These are phyloP conservation scores for Isotomurus palustris DNA, from an alignment of 2,888 invertebrate species.

Conservation along the genomic window DNA sequence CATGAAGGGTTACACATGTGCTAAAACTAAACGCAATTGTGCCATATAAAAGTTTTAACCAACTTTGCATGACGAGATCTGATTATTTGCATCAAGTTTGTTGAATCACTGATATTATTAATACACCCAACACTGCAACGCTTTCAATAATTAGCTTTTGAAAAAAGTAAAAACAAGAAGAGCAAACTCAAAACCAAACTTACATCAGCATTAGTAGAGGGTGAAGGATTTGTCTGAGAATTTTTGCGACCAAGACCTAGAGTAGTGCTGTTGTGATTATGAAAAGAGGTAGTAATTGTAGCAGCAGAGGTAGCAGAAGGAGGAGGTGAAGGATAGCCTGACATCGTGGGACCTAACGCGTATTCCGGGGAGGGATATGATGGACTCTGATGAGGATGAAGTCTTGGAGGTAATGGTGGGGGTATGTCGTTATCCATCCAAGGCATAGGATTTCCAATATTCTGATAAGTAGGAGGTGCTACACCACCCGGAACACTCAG, in stretches of 20 bases:
- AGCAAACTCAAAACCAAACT: too few species aligned
- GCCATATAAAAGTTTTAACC: too few species aligned
- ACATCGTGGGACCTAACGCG: conserved; percentile 25
- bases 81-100: too few species aligned
- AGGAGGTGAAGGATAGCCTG: conserved; percentile 21
- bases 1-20: too few species aligned
- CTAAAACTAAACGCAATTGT: too few species aligned
- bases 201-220: conserved; percentile 36
- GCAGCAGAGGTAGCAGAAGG: conserved; percentile 22
- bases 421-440: conserved; percentile 27
- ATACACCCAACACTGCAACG: too few species aligned
- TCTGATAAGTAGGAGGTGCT: conserved; percentile 26
- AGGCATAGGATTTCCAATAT: conserved; percentile 19
- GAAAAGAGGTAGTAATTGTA: conserved; percentile 36
- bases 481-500: conserved; percentile 33
- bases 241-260: conserved; percentile 30
- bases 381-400: conserved; percentile 18
- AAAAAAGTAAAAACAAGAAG: too few species aligned
- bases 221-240: conserved; percentile 12
- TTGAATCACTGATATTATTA: too few species aligned
- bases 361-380: conserved; percentile 31
- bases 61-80: too few species aligned
- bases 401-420: conserved; percentile 37
- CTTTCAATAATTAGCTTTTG: too few species aligned
- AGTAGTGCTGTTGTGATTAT: too few species aligned